Evolutionary conservation across 2,797 vertebrate species (phyloP).

Genomic region (Labroides dimidiatus): DNA sequence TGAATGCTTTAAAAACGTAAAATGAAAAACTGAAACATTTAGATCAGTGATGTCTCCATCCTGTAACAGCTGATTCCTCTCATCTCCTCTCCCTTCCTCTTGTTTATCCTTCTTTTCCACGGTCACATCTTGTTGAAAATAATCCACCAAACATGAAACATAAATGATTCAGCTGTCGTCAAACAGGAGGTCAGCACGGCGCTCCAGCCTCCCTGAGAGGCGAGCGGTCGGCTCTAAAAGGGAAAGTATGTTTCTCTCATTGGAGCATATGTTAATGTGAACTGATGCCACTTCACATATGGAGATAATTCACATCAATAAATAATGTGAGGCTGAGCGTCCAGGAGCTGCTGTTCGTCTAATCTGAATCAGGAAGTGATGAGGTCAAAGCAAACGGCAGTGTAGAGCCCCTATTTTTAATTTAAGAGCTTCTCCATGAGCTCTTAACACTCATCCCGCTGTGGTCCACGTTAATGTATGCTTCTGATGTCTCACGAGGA

Average conservation of each 20-base stretch:
- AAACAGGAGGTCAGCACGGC: constrained; percentile 25
- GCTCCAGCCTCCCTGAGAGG: background rate
- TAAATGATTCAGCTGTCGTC: constrained; percentile 50
- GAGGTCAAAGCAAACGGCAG: background rate
- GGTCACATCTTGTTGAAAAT: background rate
- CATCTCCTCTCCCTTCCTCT: too few species aligned
- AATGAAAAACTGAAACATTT: background rate
- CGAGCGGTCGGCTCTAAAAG: constrained; percentile 38
- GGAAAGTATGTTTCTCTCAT: constrained; percentile 54
- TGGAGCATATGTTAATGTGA: constrained; percentile 40
- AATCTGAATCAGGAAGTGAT: background rate
- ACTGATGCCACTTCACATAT: constrained; percentile 44
- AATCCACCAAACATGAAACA: constrained; percentile 2
- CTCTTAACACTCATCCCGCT: background rate
- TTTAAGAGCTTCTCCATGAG: background rate
- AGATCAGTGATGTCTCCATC: background rate
- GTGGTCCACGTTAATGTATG: background rate
- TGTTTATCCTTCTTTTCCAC: background rate
- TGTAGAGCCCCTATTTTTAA: background rate
- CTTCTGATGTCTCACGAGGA: background rate
- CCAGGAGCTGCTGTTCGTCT: constrained; percentile 21
- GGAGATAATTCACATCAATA: constrained; percentile 49
- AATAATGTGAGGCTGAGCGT: constrained; percentile 29
- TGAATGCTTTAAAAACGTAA: constrained; percentile 13
- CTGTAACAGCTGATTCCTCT: background rate